phyloP scores from a whole-genome alignment of 2,113 vertebrate species.

The Nothobranchius furzeri region DNA sequence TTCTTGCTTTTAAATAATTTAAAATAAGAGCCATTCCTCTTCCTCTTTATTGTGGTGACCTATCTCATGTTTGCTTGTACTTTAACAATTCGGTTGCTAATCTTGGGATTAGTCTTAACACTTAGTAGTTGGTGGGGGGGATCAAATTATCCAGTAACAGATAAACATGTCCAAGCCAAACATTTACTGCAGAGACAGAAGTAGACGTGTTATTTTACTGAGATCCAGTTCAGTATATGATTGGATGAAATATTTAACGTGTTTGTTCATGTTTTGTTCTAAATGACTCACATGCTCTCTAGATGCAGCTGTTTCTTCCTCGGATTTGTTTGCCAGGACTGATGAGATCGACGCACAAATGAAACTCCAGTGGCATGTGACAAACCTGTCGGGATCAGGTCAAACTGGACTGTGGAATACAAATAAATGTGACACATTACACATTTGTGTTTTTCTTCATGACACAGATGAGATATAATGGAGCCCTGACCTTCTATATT shows the following conservation, averaged over 20 bases:
- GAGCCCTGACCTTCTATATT: slow-evolving; percentile 47
- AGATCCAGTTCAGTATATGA: too few relatives aligned
- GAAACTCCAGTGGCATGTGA: slow-evolving; percentile 14
- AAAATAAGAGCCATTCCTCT: too few relatives aligned
- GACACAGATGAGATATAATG: slow-evolving; percentile 12
- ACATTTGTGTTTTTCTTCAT: slow-evolving; percentile 11
- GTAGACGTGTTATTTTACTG: background rate
- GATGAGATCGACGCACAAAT: slow-evolving; percentile 38
- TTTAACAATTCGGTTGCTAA: too few relatives aligned
- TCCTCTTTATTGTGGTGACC: too few relatives aligned
- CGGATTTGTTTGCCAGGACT: slow-evolving; percentile 28
- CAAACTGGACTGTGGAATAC: slow-evolving; percentile 29
- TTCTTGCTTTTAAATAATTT: too few relatives aligned
- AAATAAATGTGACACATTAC: slow-evolving; percentile 41
- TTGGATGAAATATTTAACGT: too few relatives aligned
- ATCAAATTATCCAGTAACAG: too few relatives aligned
- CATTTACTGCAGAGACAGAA: too few relatives aligned
- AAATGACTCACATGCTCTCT: background rate
- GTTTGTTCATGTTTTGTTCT: slow-evolving; percentile 31
- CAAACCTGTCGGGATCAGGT: slow-evolving; percentile 33
- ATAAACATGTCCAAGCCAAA: too few relatives aligned
- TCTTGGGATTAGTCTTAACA: too few relatives aligned
- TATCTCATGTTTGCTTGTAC: too few relatives aligned
- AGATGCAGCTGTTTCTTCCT: slow-evolving; percentile 29
- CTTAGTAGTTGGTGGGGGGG: too few relatives aligned